Evolutionary conservation across 64 coral and sea anemone species (phyloP).

Genomic region (Montipora capricornis): DNA sequence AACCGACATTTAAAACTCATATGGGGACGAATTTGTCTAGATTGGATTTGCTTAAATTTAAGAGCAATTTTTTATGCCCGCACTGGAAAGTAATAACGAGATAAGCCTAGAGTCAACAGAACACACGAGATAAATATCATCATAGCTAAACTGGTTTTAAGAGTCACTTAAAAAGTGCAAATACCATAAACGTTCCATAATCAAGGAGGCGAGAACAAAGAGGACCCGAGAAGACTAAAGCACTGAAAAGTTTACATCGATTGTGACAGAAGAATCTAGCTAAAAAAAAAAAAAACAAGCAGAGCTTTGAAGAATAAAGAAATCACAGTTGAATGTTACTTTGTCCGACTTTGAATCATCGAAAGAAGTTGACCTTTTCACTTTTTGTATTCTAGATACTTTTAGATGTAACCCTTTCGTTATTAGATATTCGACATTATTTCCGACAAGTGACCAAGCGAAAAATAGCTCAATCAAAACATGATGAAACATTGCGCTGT

Average conservation of each 20-base stretch:
- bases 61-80: constrained; percentile 2
- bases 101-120: constrained; percentile 37
- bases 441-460: constrained; percentile 5
- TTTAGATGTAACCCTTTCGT: not conserved
- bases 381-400: not conserved
- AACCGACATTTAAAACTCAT: constrained; percentile 25
- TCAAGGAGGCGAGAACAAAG: constrained; percentile 26
- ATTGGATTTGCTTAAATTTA: constrained; percentile 1
- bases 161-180: constrained; percentile 26
- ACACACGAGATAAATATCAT: not conserved
- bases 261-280: not conserved
- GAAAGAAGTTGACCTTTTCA: not conserved
- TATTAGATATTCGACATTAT: constrained; percentile 15
- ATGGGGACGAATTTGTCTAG: not conserved
- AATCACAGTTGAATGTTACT: not conserved
- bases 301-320: not conserved
- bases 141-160: not conserved
- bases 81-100: constrained; percentile 35
- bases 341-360: not conserved
- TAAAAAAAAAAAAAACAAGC: not conserved
- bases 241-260: not conserved
- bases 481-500: not conserved
- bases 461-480: not conserved
- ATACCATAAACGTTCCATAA: constrained; percentile 26
- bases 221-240: not conserved